Percentiles rank a stretch among this genome's conserved stretches.
These are phyloP conservation scores for Turritopsis rubra DNA, from an alignment of 30 jellyfish, hydroid and myxozoan genomes.

Conservation along the genomic window DNA sequence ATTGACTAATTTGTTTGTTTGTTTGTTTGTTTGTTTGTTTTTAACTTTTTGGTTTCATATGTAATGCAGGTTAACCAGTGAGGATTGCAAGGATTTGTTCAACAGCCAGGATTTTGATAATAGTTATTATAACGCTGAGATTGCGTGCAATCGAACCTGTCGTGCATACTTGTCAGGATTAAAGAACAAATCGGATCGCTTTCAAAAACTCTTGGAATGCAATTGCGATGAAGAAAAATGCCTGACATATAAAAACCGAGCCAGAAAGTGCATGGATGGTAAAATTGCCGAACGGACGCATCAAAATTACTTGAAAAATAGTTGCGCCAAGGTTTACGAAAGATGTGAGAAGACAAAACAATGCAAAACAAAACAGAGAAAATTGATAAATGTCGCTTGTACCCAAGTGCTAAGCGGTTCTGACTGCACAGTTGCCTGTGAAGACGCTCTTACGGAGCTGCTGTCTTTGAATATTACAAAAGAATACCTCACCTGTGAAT, in stretches of 20 bases:
- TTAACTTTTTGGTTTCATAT: background rate
- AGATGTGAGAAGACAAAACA: background rate
- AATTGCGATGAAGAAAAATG: background rate
- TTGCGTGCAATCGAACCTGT: background rate
- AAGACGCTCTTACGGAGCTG: background rate
- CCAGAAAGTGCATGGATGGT: background rate
- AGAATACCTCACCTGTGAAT: background rate
- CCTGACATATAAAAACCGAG: constrained; percentile 6
- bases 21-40: background rate
- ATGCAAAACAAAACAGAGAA: background rate
- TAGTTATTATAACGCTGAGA: background rate
- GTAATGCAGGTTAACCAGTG: background rate
- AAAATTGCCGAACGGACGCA: background rate
- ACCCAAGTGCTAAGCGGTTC: background rate
- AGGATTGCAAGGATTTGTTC: background rate
- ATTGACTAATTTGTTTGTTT: background rate
- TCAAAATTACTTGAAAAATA: background rate
- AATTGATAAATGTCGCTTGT: background rate
- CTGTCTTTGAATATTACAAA: background rate
- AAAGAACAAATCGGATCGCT: background rate
- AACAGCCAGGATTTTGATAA: background rate
- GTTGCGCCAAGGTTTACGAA: constrained; percentile 5
- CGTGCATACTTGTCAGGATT: background rate
- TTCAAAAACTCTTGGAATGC: background rate
- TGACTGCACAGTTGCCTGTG: background rate